phyloP scores from a whole-genome alignment of 2,113 vertebrate species.

The Ahaetulla prasina region DNA sequence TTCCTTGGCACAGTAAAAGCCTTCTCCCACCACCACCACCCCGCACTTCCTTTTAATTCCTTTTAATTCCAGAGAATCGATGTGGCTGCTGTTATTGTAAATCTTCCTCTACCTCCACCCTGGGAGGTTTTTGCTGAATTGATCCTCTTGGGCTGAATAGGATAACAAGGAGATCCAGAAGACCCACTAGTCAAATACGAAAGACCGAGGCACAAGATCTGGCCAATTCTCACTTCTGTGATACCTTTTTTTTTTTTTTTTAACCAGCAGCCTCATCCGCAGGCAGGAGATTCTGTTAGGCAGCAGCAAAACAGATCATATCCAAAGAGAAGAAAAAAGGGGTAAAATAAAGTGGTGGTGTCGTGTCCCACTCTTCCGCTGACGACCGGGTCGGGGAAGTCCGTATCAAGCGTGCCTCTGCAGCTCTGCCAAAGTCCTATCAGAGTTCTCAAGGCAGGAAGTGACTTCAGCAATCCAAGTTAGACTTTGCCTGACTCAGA shows the following conservation, averaged over 20 bases:
- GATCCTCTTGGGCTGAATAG: neutral
- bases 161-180: neutral
- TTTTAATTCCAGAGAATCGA: neutral
- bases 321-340: neutral
- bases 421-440: too few species aligned
- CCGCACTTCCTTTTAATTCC: too few species aligned
- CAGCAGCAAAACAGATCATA: neutral
- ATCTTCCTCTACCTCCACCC: too few species aligned
- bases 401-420: too few species aligned
- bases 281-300: neutral
- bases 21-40: too few species aligned
- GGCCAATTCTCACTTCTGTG: neutral
- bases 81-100: neutral
- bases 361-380: too few species aligned
- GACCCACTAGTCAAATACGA: neutral
- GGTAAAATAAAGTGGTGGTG: too few species aligned
- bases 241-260: neutral
- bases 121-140: neutral
- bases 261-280: neutral
- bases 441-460: too few species aligned
- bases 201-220: neutral
- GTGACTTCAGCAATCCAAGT: too few species aligned
- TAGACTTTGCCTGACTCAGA: too few species aligned
- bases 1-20: neutral
- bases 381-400: too few species aligned